These are phyloP conservation scores for Drosophila busckii DNA, from an alignment of 1,140 invertebrate species.

Conservation along the genomic window DNA sequence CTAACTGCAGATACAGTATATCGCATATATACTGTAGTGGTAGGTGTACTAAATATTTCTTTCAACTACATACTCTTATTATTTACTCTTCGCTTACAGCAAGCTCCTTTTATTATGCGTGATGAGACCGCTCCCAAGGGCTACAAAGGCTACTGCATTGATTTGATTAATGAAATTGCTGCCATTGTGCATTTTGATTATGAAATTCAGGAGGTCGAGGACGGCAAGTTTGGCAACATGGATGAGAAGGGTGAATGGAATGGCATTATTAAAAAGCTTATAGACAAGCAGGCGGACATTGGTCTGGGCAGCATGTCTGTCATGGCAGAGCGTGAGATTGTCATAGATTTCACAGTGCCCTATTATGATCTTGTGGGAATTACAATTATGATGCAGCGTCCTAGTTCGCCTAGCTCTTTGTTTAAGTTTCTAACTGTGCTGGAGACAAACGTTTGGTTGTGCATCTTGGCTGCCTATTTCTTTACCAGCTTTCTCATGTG, in stretches of 20 bases:
- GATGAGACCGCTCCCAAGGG: conserved; percentile 83
- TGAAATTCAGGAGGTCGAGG: conserved; percentile 88
- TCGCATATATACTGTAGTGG: conserved; percentile 87
- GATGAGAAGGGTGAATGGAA: conserved; percentile 93
- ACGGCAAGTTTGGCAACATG: conserved; percentile 91
- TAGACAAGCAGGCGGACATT: conserved; percentile 94
- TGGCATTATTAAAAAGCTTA: conserved; percentile 94
- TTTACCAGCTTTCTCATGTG: conserved; percentile 97
- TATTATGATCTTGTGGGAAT: conserved; percentile 97
- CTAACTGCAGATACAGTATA: conserved; percentile 89
- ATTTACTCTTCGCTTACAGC: conserved; percentile 79
- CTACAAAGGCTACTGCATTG: conserved; percentile 95
- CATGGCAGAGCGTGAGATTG: conserved; percentile 96
- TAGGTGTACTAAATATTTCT: conserved; percentile 79
- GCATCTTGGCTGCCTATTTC: conserved; percentile 96
- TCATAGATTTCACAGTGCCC: conserved; percentile 96
- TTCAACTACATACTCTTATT: not conserved
- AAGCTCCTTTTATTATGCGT: conserved; percentile 92
- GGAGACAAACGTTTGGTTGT: conserved; percentile 97
- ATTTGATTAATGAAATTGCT: conserved; percentile 92
- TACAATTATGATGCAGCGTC: conserved; percentile 86
- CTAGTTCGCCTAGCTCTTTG: conserved; percentile 88
- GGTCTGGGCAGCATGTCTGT: conserved; percentile 92
- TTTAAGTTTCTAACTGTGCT: conserved; percentile 98
- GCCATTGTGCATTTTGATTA: conserved; percentile 93